Base-by-base conservation (phyloP, 1,140 invertebrate genomes). In the Pantala flavescens region DNA sequence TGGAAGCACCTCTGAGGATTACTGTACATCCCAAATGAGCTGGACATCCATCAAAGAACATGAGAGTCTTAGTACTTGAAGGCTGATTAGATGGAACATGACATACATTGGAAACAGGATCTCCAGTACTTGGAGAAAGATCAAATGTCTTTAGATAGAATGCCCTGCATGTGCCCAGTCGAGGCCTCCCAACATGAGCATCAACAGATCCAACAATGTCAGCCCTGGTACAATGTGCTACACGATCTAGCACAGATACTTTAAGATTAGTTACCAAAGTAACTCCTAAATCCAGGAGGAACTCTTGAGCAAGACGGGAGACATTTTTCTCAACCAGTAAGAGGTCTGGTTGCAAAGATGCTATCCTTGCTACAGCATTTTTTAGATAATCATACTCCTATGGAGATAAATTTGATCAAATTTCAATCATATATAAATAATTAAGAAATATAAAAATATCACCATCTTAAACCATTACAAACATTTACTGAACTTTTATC, bases 31-130 rank as follows among this genome's bases (percentile, higher is more conserved):
- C 96, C 0, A 97, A 85, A 78, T 94, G 88, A 0, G 91, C 87
- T 0, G 90, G 88, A 80, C 96, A 94, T 0, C 95, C 94, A 83
- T 98, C 96, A 78, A 99, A 92, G 77, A 94, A 93, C 93, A 98
- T 95, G 0, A 98, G 81, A 0, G 93, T 96, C 86, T 98, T 98
- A 2, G 83, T 81, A 63, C 86, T 80, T 82, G 86, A 87, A 36
- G 28, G 28, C 9, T 36, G 88, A 79, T 19, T 82, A 82, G 43
- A 14, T 24, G 16, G 28, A 28, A 16, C 14, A 24, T 24, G 12
- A 23, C 12, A 5, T 71, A 14, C 28, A 71, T 24, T 71, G 28
- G 14, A 16, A 7, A 19, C 28, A 19, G 2, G n/a, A 5, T 24
- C 23, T 23, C 28, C 16, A 24, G 3, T 24, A 71, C 23, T 24